Conservation (phyloP, 2,888 invertebrate genomes). For the Heliconius aoede region DNA sequence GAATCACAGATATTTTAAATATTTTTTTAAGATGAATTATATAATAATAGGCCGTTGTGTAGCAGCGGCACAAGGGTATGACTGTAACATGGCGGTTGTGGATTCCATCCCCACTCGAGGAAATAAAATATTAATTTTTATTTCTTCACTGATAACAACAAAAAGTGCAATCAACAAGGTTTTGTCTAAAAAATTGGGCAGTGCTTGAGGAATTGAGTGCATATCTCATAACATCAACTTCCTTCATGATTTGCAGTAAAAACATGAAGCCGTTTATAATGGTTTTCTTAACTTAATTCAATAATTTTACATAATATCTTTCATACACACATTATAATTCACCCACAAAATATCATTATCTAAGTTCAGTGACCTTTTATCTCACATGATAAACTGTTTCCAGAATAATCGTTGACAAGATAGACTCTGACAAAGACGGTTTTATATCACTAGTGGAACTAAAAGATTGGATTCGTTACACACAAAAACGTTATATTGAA, state of each 20-base stretch:
- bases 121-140: no score
- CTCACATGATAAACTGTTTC: conserved; percentile 55
- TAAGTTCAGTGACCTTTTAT: conserved; percentile 55
- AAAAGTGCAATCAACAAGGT: no score
- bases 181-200: neutral
- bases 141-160: neutral
- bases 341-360: conserved; percentile 27
- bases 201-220: neutral
- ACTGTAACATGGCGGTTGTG: no score
- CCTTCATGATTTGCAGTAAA: neutral
- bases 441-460: conserved; percentile 93
- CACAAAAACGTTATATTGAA: conserved; percentile 95
- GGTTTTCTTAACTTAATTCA: neutral
- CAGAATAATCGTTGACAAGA: conserved; percentile 96
- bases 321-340: neutral
- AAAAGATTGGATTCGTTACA: conserved; percentile 97
- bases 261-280: neutral
- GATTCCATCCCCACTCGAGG: no score
- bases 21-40: no score
- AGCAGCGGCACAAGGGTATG: no score
- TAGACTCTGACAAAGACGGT: conserved; percentile 93
- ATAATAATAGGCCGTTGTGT: no score
- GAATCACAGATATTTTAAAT: no score
- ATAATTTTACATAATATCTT: neutral
- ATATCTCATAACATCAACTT: neutral